Evolutionary conservation across 2,797 vertebrate genomes (phyloP).

Genomic region (Phyllotis vaccarum): DNA sequence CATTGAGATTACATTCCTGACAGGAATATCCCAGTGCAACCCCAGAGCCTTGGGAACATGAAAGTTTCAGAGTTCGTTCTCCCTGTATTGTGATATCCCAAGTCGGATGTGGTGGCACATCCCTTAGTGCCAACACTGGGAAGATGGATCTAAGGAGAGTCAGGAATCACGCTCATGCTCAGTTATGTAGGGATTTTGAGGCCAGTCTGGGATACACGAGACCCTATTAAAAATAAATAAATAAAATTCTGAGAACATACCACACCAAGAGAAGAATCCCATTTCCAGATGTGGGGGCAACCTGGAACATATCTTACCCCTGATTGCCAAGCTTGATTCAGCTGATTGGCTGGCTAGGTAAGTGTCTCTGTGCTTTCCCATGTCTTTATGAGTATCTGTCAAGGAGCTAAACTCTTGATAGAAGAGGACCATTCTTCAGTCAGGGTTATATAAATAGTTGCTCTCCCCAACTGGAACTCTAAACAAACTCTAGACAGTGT

Average conservation of each 20-base stretch:
- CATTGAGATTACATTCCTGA: slow-evolving; percentile 35
- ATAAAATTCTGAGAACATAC: not conserved
- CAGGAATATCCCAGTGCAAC: not conserved
- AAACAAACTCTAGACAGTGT: not conserved
- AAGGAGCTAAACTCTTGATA: not conserved
- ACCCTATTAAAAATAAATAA: not conserved
- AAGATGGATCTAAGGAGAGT: not conserved
- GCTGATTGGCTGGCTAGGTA: not conserved
- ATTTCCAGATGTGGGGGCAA: not conserved
- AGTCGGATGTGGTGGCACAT: not conserved
- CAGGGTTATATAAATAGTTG: not conserved
- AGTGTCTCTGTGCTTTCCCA: not conserved
- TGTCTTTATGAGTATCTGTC: not conserved
- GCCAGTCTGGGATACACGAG: not conserved
- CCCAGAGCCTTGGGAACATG: not conserved
- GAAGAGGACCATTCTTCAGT: not conserved
- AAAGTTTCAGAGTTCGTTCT: not conserved
- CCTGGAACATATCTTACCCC: not conserved
- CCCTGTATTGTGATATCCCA: not conserved
- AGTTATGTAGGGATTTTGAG: not conserved
- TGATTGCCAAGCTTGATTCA: not conserved
- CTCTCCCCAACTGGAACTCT: not conserved
- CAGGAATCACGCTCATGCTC: not conserved
- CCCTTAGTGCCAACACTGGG: not conserved
- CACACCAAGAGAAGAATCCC: not conserved